Evolutionary conservation across 2,888 invertebrate genomes (phyloP).

Genomic region (Podotricha telesiphe): DNA sequence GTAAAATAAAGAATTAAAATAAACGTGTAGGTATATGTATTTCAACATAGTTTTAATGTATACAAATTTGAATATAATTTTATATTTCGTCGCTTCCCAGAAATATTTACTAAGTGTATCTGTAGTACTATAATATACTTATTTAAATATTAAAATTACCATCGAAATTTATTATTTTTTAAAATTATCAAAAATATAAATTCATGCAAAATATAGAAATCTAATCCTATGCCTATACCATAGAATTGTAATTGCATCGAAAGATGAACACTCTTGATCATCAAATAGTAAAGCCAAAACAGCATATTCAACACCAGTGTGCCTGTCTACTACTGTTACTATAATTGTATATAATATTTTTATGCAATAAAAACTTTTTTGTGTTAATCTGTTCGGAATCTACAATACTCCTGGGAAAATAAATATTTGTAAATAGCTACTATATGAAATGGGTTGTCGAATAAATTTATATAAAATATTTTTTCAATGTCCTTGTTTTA

Average conservation of each 20-base stretch:
- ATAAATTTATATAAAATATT: slow-evolving; percentile 79
- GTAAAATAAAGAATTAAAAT: background rate
- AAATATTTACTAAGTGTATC: background rate
- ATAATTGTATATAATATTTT: slow-evolving; percentile 51
- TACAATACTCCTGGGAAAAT: slow-evolving; percentile 33
- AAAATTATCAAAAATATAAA: too few relatives aligned
- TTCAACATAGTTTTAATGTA: background rate
- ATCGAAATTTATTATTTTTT: too few relatives aligned
- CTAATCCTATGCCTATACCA: background rate
- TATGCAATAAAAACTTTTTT: slow-evolving; percentile 33
- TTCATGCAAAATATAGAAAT: background rate
- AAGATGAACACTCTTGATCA: background rate
- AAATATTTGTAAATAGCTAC: slow-evolving; percentile 39
- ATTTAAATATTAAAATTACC: background rate
- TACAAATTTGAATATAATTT: background rate
- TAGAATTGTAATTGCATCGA: too few relatives aligned
- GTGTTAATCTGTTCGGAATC: slow-evolving; percentile 31
- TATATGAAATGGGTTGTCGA: slow-evolving; percentile 71
- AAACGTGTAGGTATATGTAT: background rate
- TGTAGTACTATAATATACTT: background rate
- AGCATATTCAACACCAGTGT: slow-evolving; percentile 55
- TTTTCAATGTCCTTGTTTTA: slow-evolving; percentile 61
- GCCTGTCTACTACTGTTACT: slow-evolving; percentile 58
- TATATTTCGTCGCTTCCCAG: background rate
- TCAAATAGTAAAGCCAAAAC: slow-evolving; percentile 23